These are phyloP conservation scores for Tenthredo mesomela DNA, from an alignment of 2,888 invertebrate species.

Conservation along the genomic window DNA sequence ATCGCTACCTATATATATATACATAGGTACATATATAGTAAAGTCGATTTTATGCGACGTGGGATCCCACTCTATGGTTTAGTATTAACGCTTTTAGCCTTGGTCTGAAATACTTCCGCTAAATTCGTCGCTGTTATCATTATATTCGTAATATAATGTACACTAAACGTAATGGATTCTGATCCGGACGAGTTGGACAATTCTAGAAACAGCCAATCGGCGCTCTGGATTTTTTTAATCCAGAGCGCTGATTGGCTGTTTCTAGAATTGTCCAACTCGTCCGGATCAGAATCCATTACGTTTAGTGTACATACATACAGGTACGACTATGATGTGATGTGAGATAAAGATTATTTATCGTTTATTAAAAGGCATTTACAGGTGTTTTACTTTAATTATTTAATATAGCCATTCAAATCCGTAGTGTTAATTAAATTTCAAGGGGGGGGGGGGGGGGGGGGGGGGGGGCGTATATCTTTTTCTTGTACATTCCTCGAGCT, in stretches of 20 bases:
- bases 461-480: no score
- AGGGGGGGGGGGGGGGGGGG: no score
- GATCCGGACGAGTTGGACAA: no score
- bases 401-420: no score
- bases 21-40: not conserved
- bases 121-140: not conserved
- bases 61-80: not conserved
- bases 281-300: no score
- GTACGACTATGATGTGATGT: not conserved
- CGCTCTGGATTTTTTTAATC: no score
- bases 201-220: no score
- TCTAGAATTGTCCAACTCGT: no score
- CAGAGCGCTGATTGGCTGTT: no score
- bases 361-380: not conserved
- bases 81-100: not conserved
- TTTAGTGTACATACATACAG: no score
- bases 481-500: not conserved
- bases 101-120: not conserved
- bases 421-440: no score
- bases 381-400: not conserved
- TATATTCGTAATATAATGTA: not conserved
- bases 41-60: slow-evolving; percentile 5
- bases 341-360: not conserved
- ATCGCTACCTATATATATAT: not conserved
- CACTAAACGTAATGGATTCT: no score